phyloP scores from a whole-genome alignment of 2,797 vertebrate species.

The Megaceryle alcyon region DNA sequence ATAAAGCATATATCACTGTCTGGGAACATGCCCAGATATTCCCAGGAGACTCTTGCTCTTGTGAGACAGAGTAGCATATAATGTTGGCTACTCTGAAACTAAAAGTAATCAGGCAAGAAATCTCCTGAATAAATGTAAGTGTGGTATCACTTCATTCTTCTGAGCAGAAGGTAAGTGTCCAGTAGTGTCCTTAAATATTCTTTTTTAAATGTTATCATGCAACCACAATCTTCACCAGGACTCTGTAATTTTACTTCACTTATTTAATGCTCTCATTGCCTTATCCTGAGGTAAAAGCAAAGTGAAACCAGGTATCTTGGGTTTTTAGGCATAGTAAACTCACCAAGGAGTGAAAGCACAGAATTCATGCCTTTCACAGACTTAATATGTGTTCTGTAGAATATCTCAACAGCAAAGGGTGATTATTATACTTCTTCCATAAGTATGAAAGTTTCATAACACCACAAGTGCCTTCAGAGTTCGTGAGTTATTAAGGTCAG shows the following conservation, averaged over 20 bases:
- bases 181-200: background rate
- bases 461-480: slow-evolving; percentile 14
- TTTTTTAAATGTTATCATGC: background rate
- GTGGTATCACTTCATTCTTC: background rate
- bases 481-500: slow-evolving; percentile 48
- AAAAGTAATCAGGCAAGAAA: background rate
- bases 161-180: background rate
- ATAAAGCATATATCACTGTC: background rate
- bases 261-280: background rate
- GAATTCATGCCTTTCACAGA: background rate
- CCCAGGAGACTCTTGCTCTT: background rate
- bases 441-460: slow-evolving; percentile 34
- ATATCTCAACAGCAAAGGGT: background rate
- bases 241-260: background rate
- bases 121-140: background rate
- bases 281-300: background rate
- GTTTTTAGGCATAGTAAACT: background rate
- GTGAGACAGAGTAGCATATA: background rate
- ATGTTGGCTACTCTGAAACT: background rate
- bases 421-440: slow-evolving; percentile 42
- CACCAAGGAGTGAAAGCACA: background rate
- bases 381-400: background rate
- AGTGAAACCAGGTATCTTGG: background rate
- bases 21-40: background rate
- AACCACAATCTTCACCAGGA: background rate